A percentile compares a stretch with the other conserved stretches of the same genome.
These are phyloP conservation scores for Sebastes variabilis DNA, from an alignment of 2,797 vertebrate genomes.

Conservation along the genomic window DNA sequence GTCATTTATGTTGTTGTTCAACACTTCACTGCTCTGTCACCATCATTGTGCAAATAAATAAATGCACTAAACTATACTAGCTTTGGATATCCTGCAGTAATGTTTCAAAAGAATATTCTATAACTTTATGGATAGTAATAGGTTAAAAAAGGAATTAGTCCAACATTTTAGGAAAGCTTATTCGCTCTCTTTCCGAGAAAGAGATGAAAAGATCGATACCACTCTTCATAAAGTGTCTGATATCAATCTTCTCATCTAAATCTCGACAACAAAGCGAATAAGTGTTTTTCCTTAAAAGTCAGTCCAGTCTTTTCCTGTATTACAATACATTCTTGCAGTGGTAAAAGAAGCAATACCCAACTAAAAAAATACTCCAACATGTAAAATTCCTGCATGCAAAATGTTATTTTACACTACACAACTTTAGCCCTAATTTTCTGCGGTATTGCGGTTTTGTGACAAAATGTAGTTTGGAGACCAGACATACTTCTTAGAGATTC, in stretches of 20 bases:
- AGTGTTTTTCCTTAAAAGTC: background rate
- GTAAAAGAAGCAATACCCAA: background rate
- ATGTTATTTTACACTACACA: background rate
- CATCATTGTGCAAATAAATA: background rate
- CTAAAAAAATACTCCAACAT: too few species aligned
- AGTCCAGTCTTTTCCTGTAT: background rate
- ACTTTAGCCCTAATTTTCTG: background rate
- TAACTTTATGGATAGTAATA: background rate
- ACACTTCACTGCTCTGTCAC: constrained; percentile 9
- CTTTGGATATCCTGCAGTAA: background rate
- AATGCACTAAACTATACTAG: background rate
- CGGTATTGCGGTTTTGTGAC: background rate
- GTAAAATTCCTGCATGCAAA: too few species aligned
- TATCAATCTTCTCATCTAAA: background rate
- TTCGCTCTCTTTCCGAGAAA: background rate
- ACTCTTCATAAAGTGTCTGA: background rate
- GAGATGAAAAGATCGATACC: background rate
- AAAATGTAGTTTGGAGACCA: background rate
- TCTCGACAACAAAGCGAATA: background rate
- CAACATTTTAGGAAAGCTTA: background rate
- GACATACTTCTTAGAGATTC: background rate
- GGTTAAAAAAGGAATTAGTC: background rate
- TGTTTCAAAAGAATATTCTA: background rate
- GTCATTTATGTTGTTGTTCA: constrained; percentile 23
- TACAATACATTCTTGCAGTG: background rate